Base-by-base conservation (phyloP, 2,797 vertebrate genomes). In the Picus viridis region DNA sequence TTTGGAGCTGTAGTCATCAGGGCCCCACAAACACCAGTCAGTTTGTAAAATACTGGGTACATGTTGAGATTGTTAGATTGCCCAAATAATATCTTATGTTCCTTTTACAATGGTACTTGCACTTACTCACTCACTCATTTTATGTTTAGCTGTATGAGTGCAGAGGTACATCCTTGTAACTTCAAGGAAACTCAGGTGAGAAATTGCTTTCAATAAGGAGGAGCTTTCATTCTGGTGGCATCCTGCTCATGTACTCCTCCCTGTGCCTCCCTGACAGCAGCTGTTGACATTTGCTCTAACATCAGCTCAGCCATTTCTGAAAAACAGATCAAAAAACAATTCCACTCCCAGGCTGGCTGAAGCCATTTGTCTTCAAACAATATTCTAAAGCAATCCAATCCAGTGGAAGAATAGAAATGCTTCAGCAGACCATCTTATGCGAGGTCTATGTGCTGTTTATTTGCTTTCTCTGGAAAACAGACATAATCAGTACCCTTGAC, bases 211-310 rank as follows among this genome's bases (percentile, higher is more conserved):
- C n/a, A 61, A 67, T 63, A 30, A 49, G 30, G 30, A 5, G 14
- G 9, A 73, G 32, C 39, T 81, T 79, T 61, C 41, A 27, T 20
- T 45, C 15, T 0, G 0, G 58, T 41, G 1, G 0, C 65, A 90
- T 45, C 41, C 80, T 59, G 39, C 62, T 73, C 6, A 0, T 1
- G 2, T 56, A 43, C 10, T 73, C 36, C 9, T 73, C 67, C 30
- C 49, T 26, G 18, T 4, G 1, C 57, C 54, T 58, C 32, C 49
- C 45, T 51, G 32, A 32, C 70, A 88, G 63, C 41, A 39, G 24
- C 67, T 69, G 24, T n/a, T 2, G 1, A 34, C 3, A 2, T 36
- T 58, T 81, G 6, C 36, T 63, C 65, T 71, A 43, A 12, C 4
- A 36, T 24, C n/a, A 59, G 24, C 27, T 24, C 45, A 82, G 27